Conservation (phyloP, 2,888 invertebrate genomes). For the Cantharis rufa region DNA sequence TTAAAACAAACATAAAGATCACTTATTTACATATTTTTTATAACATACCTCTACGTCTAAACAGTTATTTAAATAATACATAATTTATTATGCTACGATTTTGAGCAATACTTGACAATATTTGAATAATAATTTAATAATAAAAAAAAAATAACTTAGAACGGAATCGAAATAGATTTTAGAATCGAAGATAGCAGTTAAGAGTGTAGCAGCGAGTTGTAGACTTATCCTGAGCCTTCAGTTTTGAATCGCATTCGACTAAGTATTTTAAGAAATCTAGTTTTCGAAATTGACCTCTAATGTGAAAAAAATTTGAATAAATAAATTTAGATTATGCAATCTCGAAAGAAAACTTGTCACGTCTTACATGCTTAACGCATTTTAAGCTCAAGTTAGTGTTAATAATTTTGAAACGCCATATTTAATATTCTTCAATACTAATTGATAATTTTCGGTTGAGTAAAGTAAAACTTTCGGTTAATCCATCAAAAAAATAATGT, state of each 20-base stretch:
- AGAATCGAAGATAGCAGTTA: no score
- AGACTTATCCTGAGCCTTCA: not conserved
- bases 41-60: not conserved
- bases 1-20: constrained; percentile 24
- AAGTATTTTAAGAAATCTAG: not conserved
- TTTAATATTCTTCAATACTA: constrained; percentile 1
- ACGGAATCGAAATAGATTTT: not conserved
- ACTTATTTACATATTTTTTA: constrained; percentile 26
- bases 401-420: constrained; percentile 3
- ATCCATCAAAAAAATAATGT: constrained; percentile 19
- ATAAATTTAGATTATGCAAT: not conserved
- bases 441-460: constrained; percentile 3
- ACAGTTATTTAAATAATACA: not conserved
- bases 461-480: constrained; percentile 20
- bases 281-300: not conserved
- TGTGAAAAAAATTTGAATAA: not conserved
- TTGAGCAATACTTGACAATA: not conserved
- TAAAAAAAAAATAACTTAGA: not conserved
- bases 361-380: not conserved
- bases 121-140: not conserved
- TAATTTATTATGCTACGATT: not conserved
- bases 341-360: not conserved
- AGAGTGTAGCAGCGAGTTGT: not conserved
- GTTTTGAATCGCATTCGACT: no score
- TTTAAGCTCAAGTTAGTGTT: not conserved